A percentile compares a stretch with the other conserved stretches of the same genome.
These are phyloP conservation scores for Holacanthella duospinosa DNA, from an alignment of 2,888 invertebrate species.

Conservation along the genomic window DNA sequence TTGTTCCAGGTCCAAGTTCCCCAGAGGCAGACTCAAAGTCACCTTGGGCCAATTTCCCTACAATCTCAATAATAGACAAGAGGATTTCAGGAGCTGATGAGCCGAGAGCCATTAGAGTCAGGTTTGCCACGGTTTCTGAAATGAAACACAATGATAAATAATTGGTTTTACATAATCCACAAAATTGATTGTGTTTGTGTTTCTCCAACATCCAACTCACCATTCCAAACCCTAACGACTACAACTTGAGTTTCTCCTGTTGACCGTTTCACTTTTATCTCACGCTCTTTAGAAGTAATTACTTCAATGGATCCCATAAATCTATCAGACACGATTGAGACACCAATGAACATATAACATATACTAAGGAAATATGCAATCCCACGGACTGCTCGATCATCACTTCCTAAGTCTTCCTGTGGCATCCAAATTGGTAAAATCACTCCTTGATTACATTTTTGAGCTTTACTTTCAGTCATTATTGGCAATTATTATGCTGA, in stretches of 20 bases:
- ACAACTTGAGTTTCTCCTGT: slow-evolving; percentile 73
- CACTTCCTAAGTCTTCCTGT: neutral
- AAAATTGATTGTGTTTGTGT: too few relatives aligned
- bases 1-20: neutral
- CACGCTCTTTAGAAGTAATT: slow-evolving; percentile 95
- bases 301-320: slow-evolving; percentile 99
- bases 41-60: slow-evolving; percentile 87
- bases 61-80: slow-evolving; percentile 93
- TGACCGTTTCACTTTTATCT: slow-evolving; percentile 78
- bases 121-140: slow-evolving; percentile 80
- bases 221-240: slow-evolving; percentile 91
- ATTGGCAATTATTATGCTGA: too few relatives aligned
- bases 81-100: slow-evolving; percentile 96
- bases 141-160: too few relatives aligned
- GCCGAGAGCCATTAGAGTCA: slow-evolving; percentile 99
- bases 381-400: neutral
- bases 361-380: neutral
- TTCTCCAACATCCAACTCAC: neutral
- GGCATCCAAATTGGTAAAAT: neutral
- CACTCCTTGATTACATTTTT: neutral
- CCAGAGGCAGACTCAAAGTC: slow-evolving; percentile 59
- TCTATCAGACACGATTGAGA: slow-evolving; percentile 43
- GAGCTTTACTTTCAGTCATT: too few relatives aligned
- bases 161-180: too few relatives aligned
- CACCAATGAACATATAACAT: neutral